These are phyloP conservation scores for Dendrocincla fuliginosa DNA, from an alignment of 2,797 vertebrate genomes.

Conservation along the genomic window DNA sequence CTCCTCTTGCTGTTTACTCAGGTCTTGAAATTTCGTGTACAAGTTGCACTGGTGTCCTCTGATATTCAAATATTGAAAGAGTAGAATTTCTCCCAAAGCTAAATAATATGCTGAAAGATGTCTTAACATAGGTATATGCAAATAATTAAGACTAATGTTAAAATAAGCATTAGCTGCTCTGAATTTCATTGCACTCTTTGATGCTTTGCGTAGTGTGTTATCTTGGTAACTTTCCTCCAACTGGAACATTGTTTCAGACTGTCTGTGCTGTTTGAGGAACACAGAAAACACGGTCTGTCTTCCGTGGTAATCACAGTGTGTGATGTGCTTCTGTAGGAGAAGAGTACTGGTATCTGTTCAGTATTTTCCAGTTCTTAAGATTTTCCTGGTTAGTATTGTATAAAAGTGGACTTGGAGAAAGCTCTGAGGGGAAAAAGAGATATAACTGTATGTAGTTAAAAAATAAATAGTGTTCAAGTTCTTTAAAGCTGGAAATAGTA, in stretches of 20 bases:
- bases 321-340: neutral
- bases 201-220: neutral
- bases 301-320: neutral
- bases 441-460: neutral
- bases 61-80: neutral
- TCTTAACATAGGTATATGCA: neutral
- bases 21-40: neutral
- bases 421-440: neutral
- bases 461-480: neutral
- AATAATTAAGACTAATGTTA: neutral
- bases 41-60: neutral
- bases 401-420: neutral
- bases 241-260: neutral
- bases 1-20: neutral
- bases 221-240: neutral
- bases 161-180: neutral
- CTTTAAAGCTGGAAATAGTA: neutral
- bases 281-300: neutral
- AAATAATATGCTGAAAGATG: neutral
- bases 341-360: neutral
- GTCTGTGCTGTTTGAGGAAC: neutral
- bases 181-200: neutral
- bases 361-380: neutral
- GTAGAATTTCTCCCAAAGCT: neutral
- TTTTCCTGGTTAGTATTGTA: neutral